These are phyloP conservation scores for Rugalucina vietnamica DNA, from an alignment of 2,888 invertebrate species.

Conservation along the genomic window DNA sequence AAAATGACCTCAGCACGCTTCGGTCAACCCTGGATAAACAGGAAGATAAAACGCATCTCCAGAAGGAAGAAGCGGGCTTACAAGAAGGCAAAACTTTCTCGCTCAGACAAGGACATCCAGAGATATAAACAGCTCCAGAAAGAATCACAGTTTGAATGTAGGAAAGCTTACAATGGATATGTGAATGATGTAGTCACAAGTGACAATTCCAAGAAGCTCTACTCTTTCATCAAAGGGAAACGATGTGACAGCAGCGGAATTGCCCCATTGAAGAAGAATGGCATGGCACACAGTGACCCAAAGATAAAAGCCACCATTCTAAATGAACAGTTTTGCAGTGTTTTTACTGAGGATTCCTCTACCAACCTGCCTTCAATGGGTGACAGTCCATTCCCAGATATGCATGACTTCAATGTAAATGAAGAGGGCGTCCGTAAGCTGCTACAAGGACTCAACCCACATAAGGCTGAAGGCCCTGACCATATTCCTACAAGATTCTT, in stretches of 20 bases:
- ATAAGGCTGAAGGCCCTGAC: too few relatives aligned
- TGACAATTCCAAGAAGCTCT: slow-evolving; percentile 10
- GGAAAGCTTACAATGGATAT: slow-evolving; percentile 19
- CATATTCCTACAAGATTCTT: too few relatives aligned
- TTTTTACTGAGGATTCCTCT: not conserved
- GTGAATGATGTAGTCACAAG: slow-evolving; percentile 10
- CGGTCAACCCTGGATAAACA: slow-evolving; percentile 27
- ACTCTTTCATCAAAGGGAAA: slow-evolving; percentile 24
- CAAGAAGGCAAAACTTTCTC: not conserved
- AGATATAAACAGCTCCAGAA: slow-evolving; percentile 10
- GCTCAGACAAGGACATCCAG: not conserved
- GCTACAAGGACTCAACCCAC: too few relatives aligned
- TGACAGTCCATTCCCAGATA: not conserved
- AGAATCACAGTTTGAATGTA: slow-evolving; percentile 2
- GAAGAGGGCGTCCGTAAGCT: not conserved
- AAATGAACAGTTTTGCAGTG: not conserved
- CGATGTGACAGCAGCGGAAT: slow-evolving; percentile 5
- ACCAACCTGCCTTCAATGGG: not conserved
- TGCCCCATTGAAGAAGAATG: not conserved
- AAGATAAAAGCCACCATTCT: not conserved
- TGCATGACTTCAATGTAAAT: not conserved
- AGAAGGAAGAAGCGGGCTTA: slow-evolving; percentile 28
- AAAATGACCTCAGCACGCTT: slow-evolving; percentile 21
- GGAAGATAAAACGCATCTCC: slow-evolving; percentile 8
- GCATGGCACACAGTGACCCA: not conserved